Percentiles rank a stretch among this genome's conserved stretches.
These are phyloP conservation scores for Linnaemya vulpina DNA, from an alignment of 2,888 invertebrate species.

Conservation along the genomic window DNA sequence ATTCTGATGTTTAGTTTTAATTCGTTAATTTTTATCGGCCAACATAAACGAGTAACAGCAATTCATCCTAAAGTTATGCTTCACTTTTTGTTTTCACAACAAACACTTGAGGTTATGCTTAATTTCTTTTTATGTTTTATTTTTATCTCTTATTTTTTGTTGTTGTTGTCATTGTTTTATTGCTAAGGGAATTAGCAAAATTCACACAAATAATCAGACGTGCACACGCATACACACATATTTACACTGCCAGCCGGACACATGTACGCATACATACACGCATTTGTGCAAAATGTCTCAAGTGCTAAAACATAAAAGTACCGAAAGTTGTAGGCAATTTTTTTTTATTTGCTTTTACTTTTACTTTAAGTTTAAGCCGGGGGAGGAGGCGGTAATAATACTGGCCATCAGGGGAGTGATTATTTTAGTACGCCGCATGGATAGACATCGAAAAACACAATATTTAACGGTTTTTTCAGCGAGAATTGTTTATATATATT, in stretches of 20 bases:
- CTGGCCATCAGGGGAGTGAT: no score
- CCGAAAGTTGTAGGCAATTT: no score
- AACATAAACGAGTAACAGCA: background rate
- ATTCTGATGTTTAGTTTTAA: background rate
- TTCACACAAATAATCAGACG: conserved; percentile 19
- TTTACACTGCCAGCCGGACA: background rate
- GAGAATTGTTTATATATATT: no score
- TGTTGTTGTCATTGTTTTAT: conserved; percentile 24
- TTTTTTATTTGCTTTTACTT: no score
- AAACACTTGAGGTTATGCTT: conserved; percentile 7
- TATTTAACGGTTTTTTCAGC: no score
- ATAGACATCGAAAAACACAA: no score
- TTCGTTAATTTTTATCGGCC: background rate
- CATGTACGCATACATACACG: background rate
- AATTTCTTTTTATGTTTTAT: background rate
- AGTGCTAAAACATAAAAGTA: conserved; percentile 22
- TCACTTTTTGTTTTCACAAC: conserved; percentile 7
- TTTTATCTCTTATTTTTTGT: background rate
- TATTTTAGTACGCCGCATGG: no score
- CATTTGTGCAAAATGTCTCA: background rate
- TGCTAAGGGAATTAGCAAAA: conserved; percentile 52
- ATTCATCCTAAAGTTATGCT: conserved; percentile 18
- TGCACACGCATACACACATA: background rate
- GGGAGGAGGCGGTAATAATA: no score
- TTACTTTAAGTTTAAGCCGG: no score